Evolutionary conservation across 2,113 vertebrate species (phyloP).

Genomic region (Regulus satrapa): DNA sequence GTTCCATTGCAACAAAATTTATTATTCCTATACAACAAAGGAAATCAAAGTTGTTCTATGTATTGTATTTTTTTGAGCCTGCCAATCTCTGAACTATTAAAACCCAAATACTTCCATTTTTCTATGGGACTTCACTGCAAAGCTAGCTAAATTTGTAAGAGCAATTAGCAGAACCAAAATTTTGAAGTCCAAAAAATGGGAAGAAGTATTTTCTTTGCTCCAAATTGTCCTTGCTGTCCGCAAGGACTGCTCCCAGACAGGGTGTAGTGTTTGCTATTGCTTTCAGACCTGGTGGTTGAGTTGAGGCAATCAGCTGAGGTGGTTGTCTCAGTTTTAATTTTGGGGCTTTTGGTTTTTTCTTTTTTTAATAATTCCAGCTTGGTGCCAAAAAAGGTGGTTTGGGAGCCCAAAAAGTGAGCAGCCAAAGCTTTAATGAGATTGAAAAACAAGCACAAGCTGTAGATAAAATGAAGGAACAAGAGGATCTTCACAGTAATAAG

Average conservation of each 20-base stretch:
- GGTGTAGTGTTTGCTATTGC: background rate
- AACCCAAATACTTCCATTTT: background rate
- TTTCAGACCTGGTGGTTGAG: background rate
- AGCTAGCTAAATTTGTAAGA: background rate
- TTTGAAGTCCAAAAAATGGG: background rate
- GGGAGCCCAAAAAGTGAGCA: conserved; percentile 92
- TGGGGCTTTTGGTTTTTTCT: background rate
- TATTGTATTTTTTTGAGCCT: background rate
- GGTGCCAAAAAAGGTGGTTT: conserved; percentile 87
- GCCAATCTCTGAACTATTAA: background rate
- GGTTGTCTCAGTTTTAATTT: background rate
- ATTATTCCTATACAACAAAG: background rate
- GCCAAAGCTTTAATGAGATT: conserved; percentile 83
- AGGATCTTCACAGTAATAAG: conserved; percentile 64
- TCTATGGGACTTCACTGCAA: background rate
- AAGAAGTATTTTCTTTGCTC: background rate
- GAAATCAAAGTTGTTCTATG: background rate
- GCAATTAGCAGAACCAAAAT: background rate
- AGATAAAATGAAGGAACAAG: conserved; percentile 78
- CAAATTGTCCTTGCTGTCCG: background rate
- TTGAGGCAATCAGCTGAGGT: background rate
- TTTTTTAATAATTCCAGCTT: conserved; percentile 70
- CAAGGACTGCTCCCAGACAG: background rate
- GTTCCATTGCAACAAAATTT: background rate
- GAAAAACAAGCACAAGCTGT: conserved; percentile 90